Percentiles rank a stretch among this genome's conserved stretches.
phyloP scores from a whole-genome alignment of 2,888 invertebrate species.

The Limenitis camilla region DNA sequence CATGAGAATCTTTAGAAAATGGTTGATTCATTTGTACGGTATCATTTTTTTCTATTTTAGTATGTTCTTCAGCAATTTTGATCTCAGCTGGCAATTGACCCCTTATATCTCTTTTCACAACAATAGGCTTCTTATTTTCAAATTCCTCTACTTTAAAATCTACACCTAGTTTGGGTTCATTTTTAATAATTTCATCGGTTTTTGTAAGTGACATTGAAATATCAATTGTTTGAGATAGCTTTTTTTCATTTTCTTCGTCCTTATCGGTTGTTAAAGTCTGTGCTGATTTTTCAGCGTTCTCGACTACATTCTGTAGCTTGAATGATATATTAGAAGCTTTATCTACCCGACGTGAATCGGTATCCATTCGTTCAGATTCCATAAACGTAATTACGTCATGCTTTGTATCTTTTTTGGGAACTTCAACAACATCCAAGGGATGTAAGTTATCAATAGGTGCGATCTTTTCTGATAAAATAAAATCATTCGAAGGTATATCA shows the following conservation, averaged over 20 bases:
- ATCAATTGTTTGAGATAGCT: conserved; percentile 33
- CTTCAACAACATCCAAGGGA: conserved; percentile 6
- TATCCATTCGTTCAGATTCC: conserved; percentile 50
- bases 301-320: background rate
- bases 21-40: background rate
- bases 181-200: conserved; percentile 34
- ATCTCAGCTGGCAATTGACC: conserved; percentile 48
- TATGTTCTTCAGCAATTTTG: conserved; percentile 37
- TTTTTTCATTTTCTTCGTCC: background rate
- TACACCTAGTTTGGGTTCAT: conserved; percentile 48
- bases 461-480: conserved; percentile 3
- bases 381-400: conserved; percentile 43
- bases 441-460: background rate
- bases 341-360: conserved; percentile 33
- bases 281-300: conserved; percentile 7
- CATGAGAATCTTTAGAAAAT: conserved; percentile 32
- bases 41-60: conserved; percentile 1
- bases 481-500: conserved; percentile 22
- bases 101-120: conserved; percentile 58
- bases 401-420: conserved; percentile 28
- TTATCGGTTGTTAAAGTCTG: conserved; percentile 36
- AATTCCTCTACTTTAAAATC: conserved; percentile 51
- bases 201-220: conserved; percentile 54
- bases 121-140: conserved; percentile 36
- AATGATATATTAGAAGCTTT: background rate